Evolutionary conservation across 2,113 vertebrate species (phyloP).

Genomic region (Seriola rivoliana): DNA sequence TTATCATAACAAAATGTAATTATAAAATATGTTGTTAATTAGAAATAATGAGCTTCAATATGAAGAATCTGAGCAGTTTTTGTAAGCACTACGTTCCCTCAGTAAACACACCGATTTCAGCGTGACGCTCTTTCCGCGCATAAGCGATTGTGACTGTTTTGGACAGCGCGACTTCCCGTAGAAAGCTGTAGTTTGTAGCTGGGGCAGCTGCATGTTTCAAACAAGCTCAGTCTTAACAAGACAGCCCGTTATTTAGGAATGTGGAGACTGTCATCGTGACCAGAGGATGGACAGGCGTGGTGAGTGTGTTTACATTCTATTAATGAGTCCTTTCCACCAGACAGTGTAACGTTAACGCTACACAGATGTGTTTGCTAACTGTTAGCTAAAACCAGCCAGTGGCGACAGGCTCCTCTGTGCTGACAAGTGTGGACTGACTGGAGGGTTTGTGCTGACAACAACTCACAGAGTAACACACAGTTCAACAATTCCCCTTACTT

Average conservation of each 20-base stretch:
- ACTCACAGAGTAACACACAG: not conserved
- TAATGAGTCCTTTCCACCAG: not conserved
- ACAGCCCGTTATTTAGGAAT: not conserved
- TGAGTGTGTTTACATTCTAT: conserved; percentile 23
- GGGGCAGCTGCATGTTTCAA: not conserved
- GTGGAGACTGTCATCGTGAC: conserved; percentile 17
- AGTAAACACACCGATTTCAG: no score
- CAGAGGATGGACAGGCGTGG: conserved; percentile 52
- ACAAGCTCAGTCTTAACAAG: no score
- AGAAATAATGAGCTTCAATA: not conserved
- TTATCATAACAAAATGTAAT: not conserved
- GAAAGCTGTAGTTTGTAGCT: not conserved
- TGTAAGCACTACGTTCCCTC: not conserved
- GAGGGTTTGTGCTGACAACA: not conserved
- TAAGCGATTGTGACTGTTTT: conserved; percentile 15
- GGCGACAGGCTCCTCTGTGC: not conserved
- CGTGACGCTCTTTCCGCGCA: not conserved
- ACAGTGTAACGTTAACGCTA: not conserved
- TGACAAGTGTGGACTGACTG: not conserved
- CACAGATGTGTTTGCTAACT: conserved; percentile 12
- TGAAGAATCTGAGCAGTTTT: not conserved
- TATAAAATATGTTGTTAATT: not conserved
- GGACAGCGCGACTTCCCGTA: conserved; percentile 57
- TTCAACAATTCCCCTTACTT: not conserved
- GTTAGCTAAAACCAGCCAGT: not conserved